Base-by-base conservation (phyloP, 2,113 vertebrate genomes). In the Ctenomys sociabilis region DNA sequence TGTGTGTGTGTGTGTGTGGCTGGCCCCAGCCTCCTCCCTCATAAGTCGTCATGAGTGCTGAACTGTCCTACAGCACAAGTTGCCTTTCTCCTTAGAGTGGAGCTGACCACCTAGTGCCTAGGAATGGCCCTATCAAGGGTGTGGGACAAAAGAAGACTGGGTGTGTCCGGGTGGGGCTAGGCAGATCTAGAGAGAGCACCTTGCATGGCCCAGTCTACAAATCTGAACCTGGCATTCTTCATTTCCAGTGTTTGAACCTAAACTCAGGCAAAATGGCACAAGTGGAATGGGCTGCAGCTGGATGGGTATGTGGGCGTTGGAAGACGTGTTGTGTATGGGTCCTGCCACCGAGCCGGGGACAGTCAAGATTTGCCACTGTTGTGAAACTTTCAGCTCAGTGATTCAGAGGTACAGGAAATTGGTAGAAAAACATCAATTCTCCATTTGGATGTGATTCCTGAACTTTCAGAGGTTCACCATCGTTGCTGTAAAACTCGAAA, bases 401-500 rank as follows among this genome's bases (percentile, higher is more conserved):
- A 92, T 72, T 89, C 54, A 54, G 90, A 92, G 45, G 82, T 72
- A 85, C 72, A 93, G 87, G 92, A 83, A 96, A 88, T 4, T 93
- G 94, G 86, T 49, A 78, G 8, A 82, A 45, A 64, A 93, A 85
- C 45, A 70, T 91, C 82, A 80, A 68, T 52, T 93, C 64, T 94
- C 61, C 81, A 49, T 91, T 92, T 94, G 87, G 45, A 83, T 43
- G 85, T 85, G 89, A 54, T 82, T 16, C 49, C 70, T 92, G 81
- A 95, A 80, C 70, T 90, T 87, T 88, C 37, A 45, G 75, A 57
- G 26, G 5, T 59, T 93, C 77, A 89, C 52, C 77, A 35, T 92
- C 70, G 59, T 70, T 95, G 52, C 14, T 88, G 85, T 89, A 94
- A 96, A 95, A 88, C 64, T 88, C 89, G 83, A 82, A 96, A 95